A percentile compares a stretch with the other conserved stretches of the same genome.
phyloP scores from a whole-genome alignment of 1,140 invertebrate species.

The Limonius californicus region DNA sequence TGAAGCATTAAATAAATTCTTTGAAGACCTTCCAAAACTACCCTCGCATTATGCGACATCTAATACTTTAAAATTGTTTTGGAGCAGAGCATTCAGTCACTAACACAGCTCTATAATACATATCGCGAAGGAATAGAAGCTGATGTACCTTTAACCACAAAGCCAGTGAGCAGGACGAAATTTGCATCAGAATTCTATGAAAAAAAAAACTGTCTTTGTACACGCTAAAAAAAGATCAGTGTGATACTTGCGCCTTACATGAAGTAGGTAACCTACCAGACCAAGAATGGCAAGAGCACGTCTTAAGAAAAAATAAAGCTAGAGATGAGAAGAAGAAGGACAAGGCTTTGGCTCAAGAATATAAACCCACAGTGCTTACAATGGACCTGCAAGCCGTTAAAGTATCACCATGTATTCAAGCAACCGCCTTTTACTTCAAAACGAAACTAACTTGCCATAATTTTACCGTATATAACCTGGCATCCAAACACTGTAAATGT shows the following conservation, averaged over 20 bases:
- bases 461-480: slow-evolving; percentile 49
- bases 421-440: slow-evolving; percentile 48
- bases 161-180: too few relatives aligned
- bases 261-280: neutral
- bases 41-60: too few relatives aligned
- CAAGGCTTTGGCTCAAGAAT: slow-evolving; percentile 26
- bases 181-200: too few relatives aligned
- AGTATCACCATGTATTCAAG: slow-evolving; percentile 41
- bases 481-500: slow-evolving; percentile 25
- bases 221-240: slow-evolving; percentile 45
- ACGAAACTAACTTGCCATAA: slow-evolving; percentile 48
- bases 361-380: slow-evolving; percentile 30
- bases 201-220: too few relatives aligned
- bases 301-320: neutral
- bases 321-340: slow-evolving; percentile 17
- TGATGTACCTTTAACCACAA: too few relatives aligned
- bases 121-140: too few relatives aligned
- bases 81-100: too few relatives aligned
- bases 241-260: slow-evolving; percentile 34
- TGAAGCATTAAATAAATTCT: too few relatives aligned
- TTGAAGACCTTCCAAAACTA: too few relatives aligned
- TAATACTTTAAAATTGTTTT: too few relatives aligned
- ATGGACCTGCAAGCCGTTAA: slow-evolving; percentile 46
- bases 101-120: too few relatives aligned
- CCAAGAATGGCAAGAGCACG: neutral